Evolutionary conservation across 2,113 vertebrate genomes (phyloP).

Genomic region (Otocyon megalotis): DNA sequence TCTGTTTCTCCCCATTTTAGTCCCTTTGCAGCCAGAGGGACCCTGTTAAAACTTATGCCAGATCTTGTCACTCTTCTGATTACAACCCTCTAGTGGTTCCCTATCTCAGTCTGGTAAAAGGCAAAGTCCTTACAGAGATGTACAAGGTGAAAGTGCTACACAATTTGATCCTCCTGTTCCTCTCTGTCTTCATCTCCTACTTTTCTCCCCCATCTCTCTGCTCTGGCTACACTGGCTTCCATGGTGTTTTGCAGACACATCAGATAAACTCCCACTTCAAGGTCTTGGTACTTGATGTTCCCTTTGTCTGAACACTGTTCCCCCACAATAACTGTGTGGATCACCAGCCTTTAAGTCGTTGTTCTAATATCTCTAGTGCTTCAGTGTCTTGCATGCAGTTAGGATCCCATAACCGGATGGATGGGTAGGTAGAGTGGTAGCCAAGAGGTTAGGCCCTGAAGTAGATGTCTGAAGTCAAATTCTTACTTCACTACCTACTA

Average conservation of each 20-base stretch:
- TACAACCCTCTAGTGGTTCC: not conserved
- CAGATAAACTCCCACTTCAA: not conserved
- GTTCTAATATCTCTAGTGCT: not conserved
- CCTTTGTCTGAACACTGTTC: not conserved
- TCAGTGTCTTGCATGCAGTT: not conserved
- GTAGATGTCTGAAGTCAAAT: not conserved
- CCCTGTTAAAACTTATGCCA: not conserved
- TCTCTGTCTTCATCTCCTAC: not conserved
- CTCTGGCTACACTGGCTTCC: not conserved
- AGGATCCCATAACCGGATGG: not conserved
- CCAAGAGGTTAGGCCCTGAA: not conserved
- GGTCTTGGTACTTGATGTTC: not conserved
- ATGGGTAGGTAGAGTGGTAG: not conserved
- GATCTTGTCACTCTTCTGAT: not conserved
- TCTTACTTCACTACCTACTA: constrained; percentile 1
- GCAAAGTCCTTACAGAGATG: not conserved
- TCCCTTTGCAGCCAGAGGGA: not conserved
- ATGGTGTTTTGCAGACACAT: not conserved
- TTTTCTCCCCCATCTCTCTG: not conserved
- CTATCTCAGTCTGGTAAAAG: not conserved
- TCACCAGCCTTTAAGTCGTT: not conserved
- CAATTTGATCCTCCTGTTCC: not conserved
- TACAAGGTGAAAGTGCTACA: not conserved
- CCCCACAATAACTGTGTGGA: too few species aligned
- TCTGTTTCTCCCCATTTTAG: not conserved